Base-by-base conservation (phyloP, 2,113 vertebrate species). In the Pitta sordida region DNA sequence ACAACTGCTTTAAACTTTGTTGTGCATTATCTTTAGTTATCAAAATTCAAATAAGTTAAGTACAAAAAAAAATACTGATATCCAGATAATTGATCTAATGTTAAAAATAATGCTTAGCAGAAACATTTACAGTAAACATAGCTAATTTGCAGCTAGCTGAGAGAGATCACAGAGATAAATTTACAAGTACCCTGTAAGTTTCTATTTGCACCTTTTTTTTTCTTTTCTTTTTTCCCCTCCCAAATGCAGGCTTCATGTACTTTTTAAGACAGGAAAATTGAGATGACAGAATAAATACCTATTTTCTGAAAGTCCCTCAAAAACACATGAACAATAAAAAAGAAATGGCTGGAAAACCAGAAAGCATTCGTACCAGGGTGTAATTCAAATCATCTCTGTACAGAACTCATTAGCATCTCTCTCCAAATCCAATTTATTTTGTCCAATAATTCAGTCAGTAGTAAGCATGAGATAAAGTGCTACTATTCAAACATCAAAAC, bases 391-490 rank as follows among this genome's bases (percentile, higher is more conserved):
- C 15, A 92, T 76, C 78, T 97, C 96, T 96, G 96, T 49, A 91
- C 67, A 95, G 73, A 95, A 94, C 51, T 44, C 78, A 83, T 83
- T 88, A 89, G 41, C 39, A 83, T 92, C 94, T 97, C 94, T 96
- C 94, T 95, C 85, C 70, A 96, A 91, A 88, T 65, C 63, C 37
- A 93, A 96, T 94, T 95, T 94, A 84, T 95, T 96, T 95, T 95
- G 43, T 90, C 93, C 77, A 91, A 96, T 88, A 94, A 52, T 91
- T 96, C 94, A 97, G 83, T 98, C 98, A 98, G 98, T 98, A 98
- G 98, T 98, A 97, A 96, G 97, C 95, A 95, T 97, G 83, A 97
- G 80, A 97, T 98, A 98, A 98, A 98, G 98, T 98, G 98, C 98
- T 97, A 93, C 95, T 96, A 97, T 97, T 96, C 94, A 95, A 97